These are phyloP conservation scores for Ectemnius lituratus DNA, from an alignment of 2,888 invertebrate species.

Conservation along the genomic window DNA sequence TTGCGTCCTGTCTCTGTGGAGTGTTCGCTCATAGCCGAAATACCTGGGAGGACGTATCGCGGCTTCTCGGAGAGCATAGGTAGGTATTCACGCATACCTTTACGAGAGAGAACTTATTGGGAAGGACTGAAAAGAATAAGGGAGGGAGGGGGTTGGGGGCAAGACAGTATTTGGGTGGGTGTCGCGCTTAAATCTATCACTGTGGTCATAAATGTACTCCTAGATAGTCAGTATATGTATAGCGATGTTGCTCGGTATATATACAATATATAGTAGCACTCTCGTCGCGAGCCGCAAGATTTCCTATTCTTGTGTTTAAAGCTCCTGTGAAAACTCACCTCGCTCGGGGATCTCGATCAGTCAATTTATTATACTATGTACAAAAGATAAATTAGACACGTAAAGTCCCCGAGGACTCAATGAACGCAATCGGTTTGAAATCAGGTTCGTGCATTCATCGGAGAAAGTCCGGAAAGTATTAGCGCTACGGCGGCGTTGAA, in stretches of 20 bases:
- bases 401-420: neutral
- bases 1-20: constrained; percentile 6
- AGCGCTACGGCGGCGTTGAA: neutral
- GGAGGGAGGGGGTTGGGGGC: constrained; percentile 68
- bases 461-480: neutral
- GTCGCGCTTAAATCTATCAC: constrained; percentile 55
- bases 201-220: constrained; percentile 56
- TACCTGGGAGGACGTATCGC: constrained; percentile 6
- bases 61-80: constrained; percentile 21
- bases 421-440: neutral
- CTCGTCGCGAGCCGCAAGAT: constrained; percentile 69
- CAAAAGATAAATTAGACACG: constrained; percentile 49
- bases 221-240: constrained; percentile 66
- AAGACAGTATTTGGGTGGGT: constrained; percentile 57
- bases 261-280: constrained; percentile 72
- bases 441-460: neutral
- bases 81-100: neutral
- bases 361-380: constrained; percentile 51
- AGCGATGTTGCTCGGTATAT: constrained; percentile 70
- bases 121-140: constrained; percentile 61
- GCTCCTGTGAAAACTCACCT: constrained; percentile 5
- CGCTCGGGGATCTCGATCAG: constrained; percentile 1
- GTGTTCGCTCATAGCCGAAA: constrained; percentile 40
- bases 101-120: neutral
- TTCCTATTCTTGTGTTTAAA: constrained; percentile 20